These are phyloP conservation scores for Zosterops lateralis DNA, from an alignment of 2,113 vertebrate species.

Conservation along the genomic window DNA sequence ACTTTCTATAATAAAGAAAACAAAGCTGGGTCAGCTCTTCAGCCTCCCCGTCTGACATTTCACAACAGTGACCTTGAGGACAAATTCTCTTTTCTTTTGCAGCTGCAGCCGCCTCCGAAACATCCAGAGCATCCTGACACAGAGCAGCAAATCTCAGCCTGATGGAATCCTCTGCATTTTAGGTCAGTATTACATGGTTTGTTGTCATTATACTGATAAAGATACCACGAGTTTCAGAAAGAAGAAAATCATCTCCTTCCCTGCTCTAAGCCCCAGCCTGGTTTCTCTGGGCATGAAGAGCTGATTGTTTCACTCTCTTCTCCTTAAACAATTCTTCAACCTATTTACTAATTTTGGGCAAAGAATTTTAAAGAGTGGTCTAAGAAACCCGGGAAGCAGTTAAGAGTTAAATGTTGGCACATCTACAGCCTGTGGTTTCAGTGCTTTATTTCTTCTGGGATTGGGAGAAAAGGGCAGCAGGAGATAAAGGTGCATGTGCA, in stretches of 20 bases:
- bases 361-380: not conserved
- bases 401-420: not conserved
- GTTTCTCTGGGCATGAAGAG: not conserved
- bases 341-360: not conserved
- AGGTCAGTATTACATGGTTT: conserved; percentile 68
- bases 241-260: not conserved
- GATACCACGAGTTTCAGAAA: not conserved
- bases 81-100: conserved; percentile 45
- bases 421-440: not conserved
- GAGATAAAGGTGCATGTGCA: not conserved
- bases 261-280: not conserved
- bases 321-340: not conserved
- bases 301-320: not conserved
- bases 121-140: conserved; percentile 85
- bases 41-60: not conserved
- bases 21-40: not conserved
- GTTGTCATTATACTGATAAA: not conserved
- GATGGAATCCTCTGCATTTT: conserved; percentile 94
- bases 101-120: conserved; percentile 89
- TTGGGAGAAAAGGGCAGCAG: not conserved
- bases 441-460: not conserved
- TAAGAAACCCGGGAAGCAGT: not conserved
- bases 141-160: conserved; percentile 78
- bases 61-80: not conserved
- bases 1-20: not conserved